Evolutionary conservation across 2,113 vertebrate species (phyloP).

Genomic region (Isichthys henryi): DNA sequence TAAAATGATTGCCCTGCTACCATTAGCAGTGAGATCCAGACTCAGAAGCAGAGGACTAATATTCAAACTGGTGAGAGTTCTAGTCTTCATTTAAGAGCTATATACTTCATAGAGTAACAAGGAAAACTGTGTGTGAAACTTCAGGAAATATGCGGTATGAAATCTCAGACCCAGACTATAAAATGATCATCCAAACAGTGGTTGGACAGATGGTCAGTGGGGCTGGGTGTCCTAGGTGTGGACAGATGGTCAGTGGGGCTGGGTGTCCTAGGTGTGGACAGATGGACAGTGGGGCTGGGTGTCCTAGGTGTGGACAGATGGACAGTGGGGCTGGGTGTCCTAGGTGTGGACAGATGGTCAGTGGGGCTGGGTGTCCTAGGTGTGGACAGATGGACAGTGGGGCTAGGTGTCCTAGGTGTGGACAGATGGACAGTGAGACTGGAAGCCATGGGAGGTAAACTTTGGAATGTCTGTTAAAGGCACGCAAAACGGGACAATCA

Average conservation of each 20-base stretch:
- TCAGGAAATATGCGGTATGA: neutral
- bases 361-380: too few relatives aligned
- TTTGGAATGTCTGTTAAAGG: neutral
- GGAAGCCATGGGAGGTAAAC: neutral
- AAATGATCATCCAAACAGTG: neutral
- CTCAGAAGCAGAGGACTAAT: neutral
- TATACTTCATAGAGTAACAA: neutral
- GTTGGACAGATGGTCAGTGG: neutral
- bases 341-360: too few relatives aligned
- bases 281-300: too few relatives aligned
- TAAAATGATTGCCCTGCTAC: neutral
- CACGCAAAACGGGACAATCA: neutral
- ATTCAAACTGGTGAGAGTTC: neutral
- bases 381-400: too few relatives aligned
- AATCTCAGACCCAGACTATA: neutral
- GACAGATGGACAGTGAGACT: neutral
- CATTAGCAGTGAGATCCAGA: neutral
- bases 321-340: too few relatives aligned
- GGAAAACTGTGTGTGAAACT: neutral
- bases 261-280: too few relatives aligned
- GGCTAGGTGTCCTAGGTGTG: too few relatives aligned
- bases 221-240: neutral
- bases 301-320: too few relatives aligned
- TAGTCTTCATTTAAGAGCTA: neutral
- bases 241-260: too few relatives aligned